Percentiles rank a stretch among this genome's conserved stretches.
Conservation (phyloP, 2,888 invertebrate species). For the Protophormia terraenovae region DNA sequence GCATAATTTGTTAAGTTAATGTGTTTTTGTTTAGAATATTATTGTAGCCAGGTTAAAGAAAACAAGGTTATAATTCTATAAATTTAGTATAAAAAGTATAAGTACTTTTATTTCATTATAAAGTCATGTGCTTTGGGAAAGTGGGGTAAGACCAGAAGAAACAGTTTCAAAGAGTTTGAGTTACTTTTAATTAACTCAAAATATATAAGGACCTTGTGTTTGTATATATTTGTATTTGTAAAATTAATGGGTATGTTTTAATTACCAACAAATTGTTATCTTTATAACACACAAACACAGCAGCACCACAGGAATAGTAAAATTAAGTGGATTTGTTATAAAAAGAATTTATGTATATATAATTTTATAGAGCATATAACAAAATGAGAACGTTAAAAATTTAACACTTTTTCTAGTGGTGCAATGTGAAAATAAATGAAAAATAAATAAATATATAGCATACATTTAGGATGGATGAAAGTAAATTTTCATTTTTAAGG, state of each 20-base stretch:
- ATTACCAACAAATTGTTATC: constrained; percentile 67
- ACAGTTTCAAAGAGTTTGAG: constrained; percentile 12
- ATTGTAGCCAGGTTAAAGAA: not conserved
- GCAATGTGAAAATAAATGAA: not conserved
- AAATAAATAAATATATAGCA: not conserved
- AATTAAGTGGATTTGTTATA: constrained; percentile 59
- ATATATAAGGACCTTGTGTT: not conserved
- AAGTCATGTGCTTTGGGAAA: not conserved
- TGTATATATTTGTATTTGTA: not conserved
- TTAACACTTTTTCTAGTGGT: constrained; percentile 1
- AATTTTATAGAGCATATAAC: not conserved
- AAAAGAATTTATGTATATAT: not conserved
- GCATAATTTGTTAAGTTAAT: constrained; percentile 52
- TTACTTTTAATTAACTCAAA: constrained; percentile 59
- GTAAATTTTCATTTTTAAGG: not conserved
- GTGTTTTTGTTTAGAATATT: constrained; percentile 38
- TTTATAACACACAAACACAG: constrained; percentile 49
- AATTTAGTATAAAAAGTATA: not conserved
- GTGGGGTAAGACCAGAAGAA: not conserved
- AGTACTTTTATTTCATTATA: not conserved
- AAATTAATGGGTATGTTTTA: constrained; percentile 57
- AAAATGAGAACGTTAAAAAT: not conserved
- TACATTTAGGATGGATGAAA: not conserved
- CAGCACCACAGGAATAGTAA: constrained; percentile 46
- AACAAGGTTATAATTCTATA: constrained; percentile 30